Evolutionary conservation across 2,113 vertebrate species (phyloP), one percentile per base, ranked within the genome.

Genomic region (Neoarius graeffei): DNA sequence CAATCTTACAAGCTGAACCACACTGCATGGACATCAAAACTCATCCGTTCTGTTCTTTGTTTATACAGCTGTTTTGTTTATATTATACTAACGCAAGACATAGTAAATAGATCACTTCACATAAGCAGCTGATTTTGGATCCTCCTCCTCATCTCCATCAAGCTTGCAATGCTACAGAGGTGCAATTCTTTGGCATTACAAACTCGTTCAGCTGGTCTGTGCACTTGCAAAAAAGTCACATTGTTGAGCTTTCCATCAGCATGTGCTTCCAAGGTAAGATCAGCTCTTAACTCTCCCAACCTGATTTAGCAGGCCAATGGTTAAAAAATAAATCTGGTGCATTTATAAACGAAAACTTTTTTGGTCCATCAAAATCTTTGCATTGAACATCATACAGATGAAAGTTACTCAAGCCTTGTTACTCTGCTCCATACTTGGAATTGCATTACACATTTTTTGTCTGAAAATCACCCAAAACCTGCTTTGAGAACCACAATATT

Each of bases 151-250:
- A n/a, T 82, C 56, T 74, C 42, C 0, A 73, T 76, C 25, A 50
- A 56, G 60, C n/a, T 66, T 35, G 60, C 85, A 74, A 54, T 10
- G 25, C 80, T 59, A 27, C 50, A 73, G 9, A 27, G 54, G 67
- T 83, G 82, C 74, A 69, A 67, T 56, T 64, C 62, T 83, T 57
- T 23, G 54, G 54, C 57, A 56, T 23, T 54, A 85, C 81, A 74
- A 90, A 89, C 89, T 81, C 48, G 91, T 86, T 35, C 4, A 83
- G 77, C 91, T 87, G 82, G 91, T 91, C 79, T 80, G 88, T 66
- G 77, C 57, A 30, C 57, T 81, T 27, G 35, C 27, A 56, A n/a
- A 64, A 7, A 60, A 60, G 59, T 80, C 66, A n/a, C 79, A 87
- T 11, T 56, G 73, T 74, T 85, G 88, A 89, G 83, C 64, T 86